These are phyloP conservation scores for Coreius guichenoti DNA, from an alignment of 2,797 vertebrate genomes.

Conservation along the genomic window DNA sequence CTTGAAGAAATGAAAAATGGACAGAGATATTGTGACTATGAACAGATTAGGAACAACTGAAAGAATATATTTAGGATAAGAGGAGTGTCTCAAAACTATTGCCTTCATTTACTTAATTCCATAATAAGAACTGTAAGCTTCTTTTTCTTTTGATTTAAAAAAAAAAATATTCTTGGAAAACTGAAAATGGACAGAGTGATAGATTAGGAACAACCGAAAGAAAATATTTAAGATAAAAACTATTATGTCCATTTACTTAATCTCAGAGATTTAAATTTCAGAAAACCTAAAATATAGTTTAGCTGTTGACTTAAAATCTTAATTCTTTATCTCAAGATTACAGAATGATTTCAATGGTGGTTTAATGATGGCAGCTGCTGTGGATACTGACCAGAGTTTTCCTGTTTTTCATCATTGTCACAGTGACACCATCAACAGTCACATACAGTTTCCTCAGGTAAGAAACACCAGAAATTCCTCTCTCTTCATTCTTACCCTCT, in stretches of 20 bases:
- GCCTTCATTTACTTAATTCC: no score
- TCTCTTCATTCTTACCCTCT: conserved; percentile 79
- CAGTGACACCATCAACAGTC: conserved; percentile 73
- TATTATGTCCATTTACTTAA: neutral
- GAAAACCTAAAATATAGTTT: neutral
- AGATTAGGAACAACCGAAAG: neutral
- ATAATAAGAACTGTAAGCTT: no score
- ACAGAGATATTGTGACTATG: no score
- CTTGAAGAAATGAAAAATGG: no score
- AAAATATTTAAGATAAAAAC: neutral
- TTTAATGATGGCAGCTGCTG: neutral
- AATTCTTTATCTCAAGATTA: neutral
- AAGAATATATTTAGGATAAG: no score
- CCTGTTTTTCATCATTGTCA: conserved; percentile 80
- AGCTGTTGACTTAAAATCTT: neutral
- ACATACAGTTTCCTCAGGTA: conserved; percentile 80
- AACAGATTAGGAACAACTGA: no score
- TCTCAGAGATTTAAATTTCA: neutral
- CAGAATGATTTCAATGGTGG: neutral
- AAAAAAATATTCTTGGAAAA: neutral
- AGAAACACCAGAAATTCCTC: conserved; percentile 73
- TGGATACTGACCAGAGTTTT: conserved; percentile 75
- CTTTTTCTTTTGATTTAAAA: neutral
- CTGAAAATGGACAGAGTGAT: neutral
- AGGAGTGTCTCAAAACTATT: no score